A percentile compares a stretch with the other conserved stretches of the same genome.
Evolutionary conservation across 2,797 vertebrate species (phyloP).

Genomic region (Anguilla megastoma): DNA sequence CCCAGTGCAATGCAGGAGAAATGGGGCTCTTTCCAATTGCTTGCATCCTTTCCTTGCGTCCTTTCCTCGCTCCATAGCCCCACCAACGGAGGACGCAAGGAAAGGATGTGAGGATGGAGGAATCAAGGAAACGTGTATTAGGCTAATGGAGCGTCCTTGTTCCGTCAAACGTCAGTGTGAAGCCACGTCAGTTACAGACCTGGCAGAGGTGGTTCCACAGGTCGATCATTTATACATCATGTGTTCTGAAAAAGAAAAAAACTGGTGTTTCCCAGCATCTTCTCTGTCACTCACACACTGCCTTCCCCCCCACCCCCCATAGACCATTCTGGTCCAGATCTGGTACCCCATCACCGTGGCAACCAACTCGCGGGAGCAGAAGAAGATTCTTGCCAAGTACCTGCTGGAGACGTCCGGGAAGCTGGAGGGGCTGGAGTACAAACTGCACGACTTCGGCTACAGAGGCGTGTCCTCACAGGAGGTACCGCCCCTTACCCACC

Average conservation of each 20-base stretch:
- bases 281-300: neutral
- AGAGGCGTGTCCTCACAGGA: conserved; percentile 97
- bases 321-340: conserved; percentile 97
- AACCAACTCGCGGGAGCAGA: conserved; percentile 98
- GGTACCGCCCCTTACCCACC: conserved; percentile 63
- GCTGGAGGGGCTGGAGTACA: conserved; percentile 86
- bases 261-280: conserved; percentile 6
- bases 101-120: too few species aligned
- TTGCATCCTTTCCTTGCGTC: too few species aligned
- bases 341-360: conserved; percentile 99
- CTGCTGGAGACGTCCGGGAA: conserved; percentile 91
- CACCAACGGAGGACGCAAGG: too few species aligned
- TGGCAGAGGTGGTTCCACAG: too few species aligned
- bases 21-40: too few species aligned
- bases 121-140: too few species aligned
- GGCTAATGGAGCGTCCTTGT: too few species aligned
- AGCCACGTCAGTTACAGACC: too few species aligned
- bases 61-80: too few species aligned
- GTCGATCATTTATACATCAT: too few species aligned
- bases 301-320: conserved; percentile 35
- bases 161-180: too few species aligned
- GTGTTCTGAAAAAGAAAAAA: neutral
- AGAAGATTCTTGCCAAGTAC: conserved; percentile 96
- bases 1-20: neutral
- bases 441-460: conserved; percentile 96